Evolutionary conservation across 2,113 vertebrate genomes (phyloP), one percentile per base, ranked within the genome.

Genomic region (Vidua macroura): DNA sequence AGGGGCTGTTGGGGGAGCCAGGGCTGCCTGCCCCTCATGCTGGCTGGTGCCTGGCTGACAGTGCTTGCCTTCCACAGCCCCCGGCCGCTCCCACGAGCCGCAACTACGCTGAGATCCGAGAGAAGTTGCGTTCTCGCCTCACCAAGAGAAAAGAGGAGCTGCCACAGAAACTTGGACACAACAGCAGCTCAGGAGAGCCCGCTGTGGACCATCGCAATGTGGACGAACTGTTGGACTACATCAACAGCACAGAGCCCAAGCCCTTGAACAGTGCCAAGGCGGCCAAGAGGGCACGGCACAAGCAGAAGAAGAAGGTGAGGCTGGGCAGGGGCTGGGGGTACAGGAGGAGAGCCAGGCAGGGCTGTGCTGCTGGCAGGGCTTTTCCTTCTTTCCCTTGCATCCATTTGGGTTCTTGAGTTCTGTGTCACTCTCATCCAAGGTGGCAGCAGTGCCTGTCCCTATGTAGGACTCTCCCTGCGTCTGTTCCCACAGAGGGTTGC

Each of bases 271-370:
- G 98, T 86, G 99, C 99, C 97, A 99, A 99, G 98, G 99, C 99
- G 0, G 99, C 99, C 93, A 99, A 99, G 97, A 97, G 99, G 52
- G 99, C 99, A 43, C 98, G 99, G 68, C 99, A 99, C 98, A 99
- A 99, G 98, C 98, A 99, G 97, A 99, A 99, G 97, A 99, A 99
- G 97, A 99, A 99, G 99, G 99, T 99, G 96, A 95, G 83, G 48
- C 28, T 59, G 83, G 31, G 37, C n/a, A 16, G 58, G 39, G 60
- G 39, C 27, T 6, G 18, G 19, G 43, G 33, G 41, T 83, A 46
- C 51, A 11, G 77, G 25, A 73, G 28, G n/a, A 28, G 41, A 23
- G 68, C 11, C 1, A 4, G 49, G 33, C 17, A 27, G 53, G 68
- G 17, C 18, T 28, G 6, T 44, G 18, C 30, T 59, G 43, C 19